Evolutionary conservation across 1,140 invertebrate species (phyloP).

Genomic region (Pseudobourletiella spinata): DNA sequence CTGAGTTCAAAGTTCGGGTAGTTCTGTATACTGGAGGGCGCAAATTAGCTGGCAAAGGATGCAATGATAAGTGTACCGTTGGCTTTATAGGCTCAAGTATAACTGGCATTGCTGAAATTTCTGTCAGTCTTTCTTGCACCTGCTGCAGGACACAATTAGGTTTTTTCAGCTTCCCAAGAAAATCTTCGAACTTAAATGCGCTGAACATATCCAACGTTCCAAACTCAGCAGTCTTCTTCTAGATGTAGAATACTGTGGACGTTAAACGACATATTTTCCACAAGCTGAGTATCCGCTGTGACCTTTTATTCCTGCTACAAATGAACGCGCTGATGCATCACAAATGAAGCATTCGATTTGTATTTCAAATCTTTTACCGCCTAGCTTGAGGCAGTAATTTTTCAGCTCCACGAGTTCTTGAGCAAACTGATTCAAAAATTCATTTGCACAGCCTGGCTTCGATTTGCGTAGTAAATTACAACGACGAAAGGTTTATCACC

Average conservation of each 20-base stretch:
- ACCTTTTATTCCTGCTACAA: conserved; percentile 35
- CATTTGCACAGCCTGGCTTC: not conserved
- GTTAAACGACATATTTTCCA: conserved; percentile 27
- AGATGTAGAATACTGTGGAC: conserved; percentile 23
- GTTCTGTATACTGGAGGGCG: too few species aligned
- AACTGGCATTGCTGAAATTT: too few species aligned
- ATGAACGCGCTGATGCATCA: conserved; percentile 38
- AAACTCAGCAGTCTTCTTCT: not conserved
- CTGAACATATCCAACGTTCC: conserved; percentile 12
- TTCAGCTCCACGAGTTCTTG: conserved; percentile 15
- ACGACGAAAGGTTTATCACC: conserved; percentile 15
- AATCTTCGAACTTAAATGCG: conserved; percentile 13
- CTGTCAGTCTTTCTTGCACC: too few species aligned
- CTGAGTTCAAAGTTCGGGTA: too few species aligned
- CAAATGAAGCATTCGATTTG: conserved; percentile 33
- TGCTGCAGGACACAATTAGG: too few species aligned
- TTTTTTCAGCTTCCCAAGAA: conserved; percentile 13
- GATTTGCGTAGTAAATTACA: conserved; percentile 22
- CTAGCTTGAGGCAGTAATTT: not conserved
- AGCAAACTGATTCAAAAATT: conserved; percentile 15
- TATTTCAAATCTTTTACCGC: not conserved
- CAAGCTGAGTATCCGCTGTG: conserved; percentile 37
- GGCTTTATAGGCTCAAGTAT: too few species aligned
- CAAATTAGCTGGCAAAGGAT: too few species aligned
- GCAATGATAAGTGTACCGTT: too few species aligned